Conservation (phyloP, 2,113 vertebrate species). For the Lota lota region DNA sequence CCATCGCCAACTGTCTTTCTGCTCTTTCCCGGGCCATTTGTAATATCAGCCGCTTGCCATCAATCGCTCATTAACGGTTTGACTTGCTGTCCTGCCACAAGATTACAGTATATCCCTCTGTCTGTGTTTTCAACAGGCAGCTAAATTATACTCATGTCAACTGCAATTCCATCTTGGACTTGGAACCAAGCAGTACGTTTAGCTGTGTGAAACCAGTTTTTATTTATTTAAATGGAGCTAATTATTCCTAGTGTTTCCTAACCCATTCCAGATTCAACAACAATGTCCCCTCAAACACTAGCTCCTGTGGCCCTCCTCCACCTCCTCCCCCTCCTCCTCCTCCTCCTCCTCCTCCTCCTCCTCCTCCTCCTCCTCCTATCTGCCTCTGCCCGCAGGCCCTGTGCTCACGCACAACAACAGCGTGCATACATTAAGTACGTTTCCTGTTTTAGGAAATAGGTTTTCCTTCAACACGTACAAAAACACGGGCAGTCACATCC, state of each 20-base stretch:
- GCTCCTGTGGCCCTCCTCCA: conserved; percentile 5
- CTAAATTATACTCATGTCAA: conserved; percentile 57
- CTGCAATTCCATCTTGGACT: conserved; percentile 55
- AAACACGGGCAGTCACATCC: not conserved
- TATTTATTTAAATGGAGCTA: conserved; percentile 56
- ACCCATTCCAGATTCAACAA: conserved; percentile 62
- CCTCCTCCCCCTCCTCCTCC: conserved; percentile 17
- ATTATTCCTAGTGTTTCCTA: conserved; percentile 61
- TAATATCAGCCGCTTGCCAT: conserved; percentile 44
- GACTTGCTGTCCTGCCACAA: conserved; percentile 49
- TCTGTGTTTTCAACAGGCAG: conserved; percentile 50
- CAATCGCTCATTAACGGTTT: conserved; percentile 36
- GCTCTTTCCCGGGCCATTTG: conserved; percentile 21
- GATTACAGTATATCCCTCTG: conserved; percentile 15
- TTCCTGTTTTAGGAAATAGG: not conserved
- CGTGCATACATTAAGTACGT: no score
- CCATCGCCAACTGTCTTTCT: not conserved
- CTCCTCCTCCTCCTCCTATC: conserved; percentile 1
- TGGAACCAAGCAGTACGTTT: conserved; percentile 57
- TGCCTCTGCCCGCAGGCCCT: not conserved
- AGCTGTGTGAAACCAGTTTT: conserved; percentile 45
- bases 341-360: conserved; percentile 10
- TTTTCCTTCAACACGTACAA: conserved; percentile 20
- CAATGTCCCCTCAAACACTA: conserved; percentile 7
- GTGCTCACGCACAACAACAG: conserved; percentile 24